phyloP scores from a whole-genome alignment of 2,888 invertebrate genomes.

The Eudemis profundana region DNA sequence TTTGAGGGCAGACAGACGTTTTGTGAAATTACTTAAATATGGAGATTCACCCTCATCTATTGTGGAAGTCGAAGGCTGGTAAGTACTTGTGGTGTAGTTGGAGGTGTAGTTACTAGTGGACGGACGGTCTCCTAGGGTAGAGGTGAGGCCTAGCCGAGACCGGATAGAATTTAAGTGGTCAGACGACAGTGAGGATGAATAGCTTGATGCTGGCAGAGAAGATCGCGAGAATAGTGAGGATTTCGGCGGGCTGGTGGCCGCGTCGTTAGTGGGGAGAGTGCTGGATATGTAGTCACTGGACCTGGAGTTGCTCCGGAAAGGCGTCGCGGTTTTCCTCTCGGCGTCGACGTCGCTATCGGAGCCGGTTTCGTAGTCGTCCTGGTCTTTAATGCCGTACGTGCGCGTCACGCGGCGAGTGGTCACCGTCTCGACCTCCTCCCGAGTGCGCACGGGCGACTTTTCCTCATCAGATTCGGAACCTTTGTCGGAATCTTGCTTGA shows the following conservation, averaged over 20 bases:
- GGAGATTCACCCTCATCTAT: conserved; percentile 87
- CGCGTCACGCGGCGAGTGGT: conserved; percentile 83
- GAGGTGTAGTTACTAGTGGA: conserved; percentile 65
- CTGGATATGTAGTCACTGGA: conserved; percentile 79
- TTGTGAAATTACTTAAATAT: conserved; percentile 89
- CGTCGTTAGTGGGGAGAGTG: conserved; percentile 68
- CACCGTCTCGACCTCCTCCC: conserved; percentile 80
- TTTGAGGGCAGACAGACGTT: conserved; percentile 83
- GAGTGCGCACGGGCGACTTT: conserved; percentile 72
- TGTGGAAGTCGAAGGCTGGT: conserved; percentile 71
- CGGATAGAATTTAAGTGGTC: conserved; percentile 86
- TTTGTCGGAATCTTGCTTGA: conserved; percentile 75
- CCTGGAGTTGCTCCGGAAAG: conserved; percentile 70
- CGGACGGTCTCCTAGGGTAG: conserved; percentile 71
- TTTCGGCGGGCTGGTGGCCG: conserved; percentile 69
- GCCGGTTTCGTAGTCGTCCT: conserved; percentile 88
- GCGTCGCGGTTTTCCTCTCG: conserved; percentile 73
- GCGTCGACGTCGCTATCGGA: conserved; percentile 89
- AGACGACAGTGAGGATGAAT: conserved; percentile 68
- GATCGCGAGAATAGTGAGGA: conserved; percentile 75
- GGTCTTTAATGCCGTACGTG: conserved; percentile 74
- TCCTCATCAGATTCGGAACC: conserved; percentile 78
- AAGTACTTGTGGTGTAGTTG: conserved; percentile 64
- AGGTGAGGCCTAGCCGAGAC: conserved; percentile 83
- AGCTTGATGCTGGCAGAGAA: conserved; percentile 68